These are phyloP conservation scores for Coregonus suidteri DNA, from an alignment of 2,797 vertebrate genomes.

Conservation along the genomic window DNA sequence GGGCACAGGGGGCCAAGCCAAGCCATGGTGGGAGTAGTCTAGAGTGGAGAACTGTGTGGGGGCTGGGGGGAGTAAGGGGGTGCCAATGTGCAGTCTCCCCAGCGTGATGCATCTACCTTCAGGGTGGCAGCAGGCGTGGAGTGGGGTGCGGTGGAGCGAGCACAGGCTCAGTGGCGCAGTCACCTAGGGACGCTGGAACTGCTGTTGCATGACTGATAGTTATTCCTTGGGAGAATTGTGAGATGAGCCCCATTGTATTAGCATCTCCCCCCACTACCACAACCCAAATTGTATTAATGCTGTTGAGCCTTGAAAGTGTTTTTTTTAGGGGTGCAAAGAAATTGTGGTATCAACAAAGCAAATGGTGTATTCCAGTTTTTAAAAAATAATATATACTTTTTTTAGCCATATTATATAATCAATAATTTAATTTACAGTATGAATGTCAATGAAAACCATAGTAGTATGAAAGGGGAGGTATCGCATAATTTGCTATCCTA, in stretches of 20 bases:
- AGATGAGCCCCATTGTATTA: conserved; percentile 82
- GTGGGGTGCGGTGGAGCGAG: conserved; percentile 81
- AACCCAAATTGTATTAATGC: conserved; percentile 57
- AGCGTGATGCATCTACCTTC: conserved; percentile 83
- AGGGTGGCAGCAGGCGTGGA: conserved; percentile 84
- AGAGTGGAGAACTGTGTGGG: conserved; percentile 17
- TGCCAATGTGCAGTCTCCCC: conserved; percentile 74
- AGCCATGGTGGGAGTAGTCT: conserved; percentile 43
- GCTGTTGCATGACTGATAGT: conserved; percentile 85
- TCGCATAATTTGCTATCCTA: background rate
- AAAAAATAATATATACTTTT: background rate
- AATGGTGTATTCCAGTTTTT: background rate
- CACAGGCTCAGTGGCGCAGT: conserved; percentile 82
- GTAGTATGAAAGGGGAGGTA: background rate
- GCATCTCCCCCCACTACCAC: conserved; percentile 62
- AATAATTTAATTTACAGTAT: background rate
- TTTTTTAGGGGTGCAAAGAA: conserved; percentile 38
- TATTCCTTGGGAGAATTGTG: conserved; percentile 84
- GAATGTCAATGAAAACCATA: background rate
- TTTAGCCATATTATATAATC: background rate
- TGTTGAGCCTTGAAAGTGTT: conserved; percentile 49
- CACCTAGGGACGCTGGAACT: conserved; percentile 82
- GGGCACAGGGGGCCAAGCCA: background rate
- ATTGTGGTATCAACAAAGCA: conserved; percentile 25
- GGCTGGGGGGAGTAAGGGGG: conserved; percentile 52